These are phyloP conservation scores for Stenichneumon culpator DNA, from an alignment of 2,888 invertebrate species.

Conservation along the genomic window DNA sequence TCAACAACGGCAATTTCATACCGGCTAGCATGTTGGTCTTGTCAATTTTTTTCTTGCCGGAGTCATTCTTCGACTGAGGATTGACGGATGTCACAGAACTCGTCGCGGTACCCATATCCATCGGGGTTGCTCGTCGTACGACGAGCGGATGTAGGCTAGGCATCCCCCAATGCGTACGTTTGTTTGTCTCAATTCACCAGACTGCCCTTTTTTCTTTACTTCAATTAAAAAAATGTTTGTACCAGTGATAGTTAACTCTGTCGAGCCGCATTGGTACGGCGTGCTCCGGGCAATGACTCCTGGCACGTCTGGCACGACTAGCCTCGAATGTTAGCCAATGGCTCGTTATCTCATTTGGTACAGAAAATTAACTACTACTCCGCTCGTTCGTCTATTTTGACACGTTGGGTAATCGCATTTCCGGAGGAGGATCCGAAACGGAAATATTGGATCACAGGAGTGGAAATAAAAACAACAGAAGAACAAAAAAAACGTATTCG, in stretches of 20 bases:
- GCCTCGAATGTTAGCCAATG: not conserved
- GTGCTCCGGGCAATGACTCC: not conserved
- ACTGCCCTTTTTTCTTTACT: not conserved
- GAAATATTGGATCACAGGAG: not conserved
- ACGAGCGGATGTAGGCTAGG: conserved; percentile 85
- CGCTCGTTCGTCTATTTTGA: not conserved
- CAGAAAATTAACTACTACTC: not conserved
- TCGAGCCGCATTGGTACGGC: conserved; percentile 16
- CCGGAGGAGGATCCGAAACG: too few relatives aligned
- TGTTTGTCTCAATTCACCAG: conserved; percentile 69
- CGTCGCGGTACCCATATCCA: conserved; percentile 84
- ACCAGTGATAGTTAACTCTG: not conserved
- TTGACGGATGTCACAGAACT: conserved; percentile 83
- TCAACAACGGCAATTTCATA: conserved; percentile 80
- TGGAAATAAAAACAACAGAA: not conserved
- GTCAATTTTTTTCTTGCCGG: conserved; percentile 78
- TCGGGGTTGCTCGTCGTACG: conserved; percentile 84
- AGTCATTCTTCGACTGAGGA: conserved; percentile 73
- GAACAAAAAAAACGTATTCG: not conserved
- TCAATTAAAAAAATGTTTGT: not conserved
- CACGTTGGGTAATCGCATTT: not conserved
- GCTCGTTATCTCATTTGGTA: not conserved
- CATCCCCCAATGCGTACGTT: conserved; percentile 82
- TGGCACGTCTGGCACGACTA: too few relatives aligned
- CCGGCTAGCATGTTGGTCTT: conserved; percentile 78